These are phyloP conservation scores for Sus scrofa DNA, from an alignment of 2,113 vertebrate genomes.

Conservation along the genomic window T2T-Sscrofa CM000830.6:60562001-60562500, in stretches of 20 bases:
- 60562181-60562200: not conserved
- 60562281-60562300: not conserved
- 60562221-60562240: not conserved
- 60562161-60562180: not conserved
- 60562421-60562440: not conserved
- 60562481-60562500: not conserved
- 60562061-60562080: not conserved
- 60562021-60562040: not conserved
- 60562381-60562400: not conserved
- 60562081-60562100: not conserved
- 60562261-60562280: not conserved
- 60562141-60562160: not conserved
- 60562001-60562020: not conserved
- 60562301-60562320: not conserved
- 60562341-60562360: not conserved
- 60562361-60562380: not conserved
- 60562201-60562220: not conserved
- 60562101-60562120: not conserved
- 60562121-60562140: not conserved
- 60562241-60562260: not conserved
- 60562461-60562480: not conserved
- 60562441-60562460: not conserved
- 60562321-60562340: not conserved
- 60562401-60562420: not conserved
- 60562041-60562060: not conserved